Evolutionary conservation across 2,113 vertebrate genomes (phyloP).

Genomic region (Colossoma macropomum): DNA sequence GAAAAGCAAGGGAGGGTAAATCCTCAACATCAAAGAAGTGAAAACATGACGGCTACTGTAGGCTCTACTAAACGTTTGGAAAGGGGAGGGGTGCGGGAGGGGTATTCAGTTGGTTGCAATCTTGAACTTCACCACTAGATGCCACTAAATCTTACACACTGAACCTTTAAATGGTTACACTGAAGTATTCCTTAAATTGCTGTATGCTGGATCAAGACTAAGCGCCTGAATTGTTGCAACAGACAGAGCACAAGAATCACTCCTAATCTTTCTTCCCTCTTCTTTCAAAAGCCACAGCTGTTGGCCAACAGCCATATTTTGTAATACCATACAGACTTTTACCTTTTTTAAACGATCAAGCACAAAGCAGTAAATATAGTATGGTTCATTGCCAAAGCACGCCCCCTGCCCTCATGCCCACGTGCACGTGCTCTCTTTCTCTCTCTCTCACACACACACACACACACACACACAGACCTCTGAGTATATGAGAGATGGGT

Average conservation of each 20-base stretch:
- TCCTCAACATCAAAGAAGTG: no score
- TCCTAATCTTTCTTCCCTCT: background rate
- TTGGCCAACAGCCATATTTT: conserved; percentile 34
- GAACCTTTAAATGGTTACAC: no score
- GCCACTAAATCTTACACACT: no score
- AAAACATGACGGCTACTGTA: no score
- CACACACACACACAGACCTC: background rate
- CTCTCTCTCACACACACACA: background rate
- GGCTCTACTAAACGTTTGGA: no score
- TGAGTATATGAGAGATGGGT: conserved; percentile 19
- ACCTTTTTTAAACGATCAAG: conserved; percentile 20
- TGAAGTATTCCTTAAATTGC: background rate
- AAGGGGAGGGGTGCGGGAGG: no score
- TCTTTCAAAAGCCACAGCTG: background rate
- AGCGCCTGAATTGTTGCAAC: background rate
- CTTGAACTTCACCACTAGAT: no score
- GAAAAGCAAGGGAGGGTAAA: no score
- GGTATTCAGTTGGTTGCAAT: no score
- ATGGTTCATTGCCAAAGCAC: background rate
- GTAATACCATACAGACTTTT: background rate
- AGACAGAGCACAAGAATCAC: background rate
- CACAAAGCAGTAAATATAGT: conserved; percentile 40
- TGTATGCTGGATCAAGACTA: conserved; percentile 19
- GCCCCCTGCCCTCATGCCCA: background rate
- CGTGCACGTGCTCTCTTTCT: background rate